Percentiles rank a stretch among this genome's conserved stretches.
phyloP scores from a whole-genome alignment of 2,113 vertebrate species.

The Toxotes chatareus region DNA sequence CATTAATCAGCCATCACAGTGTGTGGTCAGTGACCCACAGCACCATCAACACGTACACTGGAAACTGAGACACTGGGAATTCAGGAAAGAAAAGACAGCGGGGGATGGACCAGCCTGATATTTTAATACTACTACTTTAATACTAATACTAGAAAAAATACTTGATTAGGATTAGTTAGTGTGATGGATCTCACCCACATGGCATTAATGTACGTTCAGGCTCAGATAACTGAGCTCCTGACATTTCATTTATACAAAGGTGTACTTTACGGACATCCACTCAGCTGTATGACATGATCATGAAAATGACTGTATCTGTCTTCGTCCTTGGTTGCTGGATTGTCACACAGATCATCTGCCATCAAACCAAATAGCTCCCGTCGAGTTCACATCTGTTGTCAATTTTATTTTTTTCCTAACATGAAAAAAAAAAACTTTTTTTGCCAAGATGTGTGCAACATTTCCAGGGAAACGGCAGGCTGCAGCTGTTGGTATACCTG shows the following conservation, averaged over 20 bases:
- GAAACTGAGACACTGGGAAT: slow-evolving; percentile 37
- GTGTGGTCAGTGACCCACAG: slow-evolving; percentile 28
- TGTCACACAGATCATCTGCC: slow-evolving; percentile 20
- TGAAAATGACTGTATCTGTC: slow-evolving; percentile 12
- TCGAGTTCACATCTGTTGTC: slow-evolving; percentile 50
- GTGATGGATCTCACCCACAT: slow-evolving; percentile 2
- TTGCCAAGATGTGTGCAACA: slow-evolving; percentile 16
- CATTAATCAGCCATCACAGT: slow-evolving; percentile 67
- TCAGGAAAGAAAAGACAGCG: not conserved
- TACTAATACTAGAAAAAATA: slow-evolving; percentile 2
- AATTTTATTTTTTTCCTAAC: slow-evolving; percentile 2
- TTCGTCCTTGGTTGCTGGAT: slow-evolving; percentile 24
- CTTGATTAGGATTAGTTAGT: slow-evolving; percentile 11
- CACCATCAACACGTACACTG: slow-evolving; percentile 27
- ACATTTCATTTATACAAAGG: slow-evolving; percentile 19
- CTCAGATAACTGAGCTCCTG: not conserved
- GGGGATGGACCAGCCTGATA: not conserved
- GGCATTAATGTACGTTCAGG: not conserved
- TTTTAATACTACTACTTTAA: too few species aligned
- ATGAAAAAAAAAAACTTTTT: not conserved
- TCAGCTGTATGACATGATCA: slow-evolving; percentile 5
- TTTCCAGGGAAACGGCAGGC: slow-evolving; percentile 36
- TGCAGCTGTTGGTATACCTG: slow-evolving; percentile 84
- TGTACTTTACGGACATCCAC: slow-evolving; percentile 8
- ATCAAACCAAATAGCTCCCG: slow-evolving; percentile 22